phyloP scores from a whole-genome alignment of 2,113 vertebrate genomes.

The Corapipo altera region DNA sequence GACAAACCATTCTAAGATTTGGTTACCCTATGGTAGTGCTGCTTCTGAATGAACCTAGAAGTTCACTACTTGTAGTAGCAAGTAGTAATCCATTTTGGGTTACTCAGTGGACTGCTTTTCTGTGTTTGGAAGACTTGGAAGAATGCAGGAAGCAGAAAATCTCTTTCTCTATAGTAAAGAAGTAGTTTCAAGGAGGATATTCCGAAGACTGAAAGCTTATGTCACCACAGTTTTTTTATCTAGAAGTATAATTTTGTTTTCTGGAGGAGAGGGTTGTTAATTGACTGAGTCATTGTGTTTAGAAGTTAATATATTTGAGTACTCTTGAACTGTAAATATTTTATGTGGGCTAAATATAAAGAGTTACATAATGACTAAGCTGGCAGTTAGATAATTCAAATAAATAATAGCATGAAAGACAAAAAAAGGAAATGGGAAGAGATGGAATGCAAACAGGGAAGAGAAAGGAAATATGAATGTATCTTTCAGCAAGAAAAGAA shows the following conservation, averaged over 20 bases:
- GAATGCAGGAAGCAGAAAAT: background rate
- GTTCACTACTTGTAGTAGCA: background rate
- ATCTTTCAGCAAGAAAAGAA: too few species aligned
- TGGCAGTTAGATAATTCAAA: background rate
- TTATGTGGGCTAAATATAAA: background rate
- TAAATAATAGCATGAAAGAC: background rate
- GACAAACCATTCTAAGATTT: background rate
- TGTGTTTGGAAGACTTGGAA: background rate
- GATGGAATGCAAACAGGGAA: background rate
- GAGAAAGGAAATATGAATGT: background rate
- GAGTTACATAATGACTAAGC: background rate
- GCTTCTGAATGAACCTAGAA: background rate
- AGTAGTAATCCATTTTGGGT: too few species aligned
- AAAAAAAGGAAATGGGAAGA: background rate
- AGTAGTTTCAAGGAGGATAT: background rate
- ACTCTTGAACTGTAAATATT: background rate
- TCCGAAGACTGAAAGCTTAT: background rate
- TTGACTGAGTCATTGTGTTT: background rate
- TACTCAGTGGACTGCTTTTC: too few species aligned
- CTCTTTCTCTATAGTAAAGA: background rate
- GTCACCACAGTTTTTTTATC: background rate
- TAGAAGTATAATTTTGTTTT: background rate
- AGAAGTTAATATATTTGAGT: background rate
- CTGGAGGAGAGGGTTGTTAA: background rate
- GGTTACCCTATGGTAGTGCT: background rate